Conservation (phyloP, 2,113 vertebrate species). For the Nothocercus julius region DNA sequence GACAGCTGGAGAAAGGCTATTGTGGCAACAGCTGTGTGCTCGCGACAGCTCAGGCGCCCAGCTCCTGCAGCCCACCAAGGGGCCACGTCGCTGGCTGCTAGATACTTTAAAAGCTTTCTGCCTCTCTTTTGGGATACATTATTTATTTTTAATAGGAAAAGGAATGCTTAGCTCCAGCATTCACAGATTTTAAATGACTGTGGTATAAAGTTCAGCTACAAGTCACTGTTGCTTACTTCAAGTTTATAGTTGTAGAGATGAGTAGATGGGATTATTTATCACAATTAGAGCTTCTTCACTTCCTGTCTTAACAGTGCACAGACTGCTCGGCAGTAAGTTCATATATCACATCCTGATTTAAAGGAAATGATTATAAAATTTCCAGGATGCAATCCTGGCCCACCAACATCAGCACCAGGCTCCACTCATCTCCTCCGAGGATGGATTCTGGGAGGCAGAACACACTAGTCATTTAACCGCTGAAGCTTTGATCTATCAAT, state of each 20-base stretch:
- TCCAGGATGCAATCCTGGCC: constrained; percentile 55
- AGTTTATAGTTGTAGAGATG: background rate
- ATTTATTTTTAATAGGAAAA: constrained; percentile 41
- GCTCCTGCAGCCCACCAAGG: constrained; percentile 62
- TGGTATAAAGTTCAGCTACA: background rate
- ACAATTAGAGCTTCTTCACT: constrained; percentile 17
- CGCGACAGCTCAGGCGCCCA: constrained; percentile 65
- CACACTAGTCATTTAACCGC: background rate
- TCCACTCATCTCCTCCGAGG: background rate
- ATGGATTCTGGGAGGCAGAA: background rate
- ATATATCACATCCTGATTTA: constrained; percentile 56
- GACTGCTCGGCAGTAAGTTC: background rate
- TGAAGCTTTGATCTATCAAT: background rate
- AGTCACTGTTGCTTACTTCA: background rate
- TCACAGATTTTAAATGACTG: background rate
- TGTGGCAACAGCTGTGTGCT: constrained; percentile 78
- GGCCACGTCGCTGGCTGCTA: constrained; percentile 27
- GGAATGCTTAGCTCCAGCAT: constrained; percentile 17
- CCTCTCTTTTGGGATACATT: constrained; percentile 22
- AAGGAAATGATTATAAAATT: constrained; percentile 50
- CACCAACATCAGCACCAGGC: background rate
- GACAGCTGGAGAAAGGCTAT: constrained; percentile 82
- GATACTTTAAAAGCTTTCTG: constrained; percentile 18
- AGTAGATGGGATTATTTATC: background rate
- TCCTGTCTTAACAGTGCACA: constrained; percentile 1